Evolutionary conservation across 2,797 vertebrate species (phyloP).

Genomic region (Arnoldichthys spilopterus): DNA sequence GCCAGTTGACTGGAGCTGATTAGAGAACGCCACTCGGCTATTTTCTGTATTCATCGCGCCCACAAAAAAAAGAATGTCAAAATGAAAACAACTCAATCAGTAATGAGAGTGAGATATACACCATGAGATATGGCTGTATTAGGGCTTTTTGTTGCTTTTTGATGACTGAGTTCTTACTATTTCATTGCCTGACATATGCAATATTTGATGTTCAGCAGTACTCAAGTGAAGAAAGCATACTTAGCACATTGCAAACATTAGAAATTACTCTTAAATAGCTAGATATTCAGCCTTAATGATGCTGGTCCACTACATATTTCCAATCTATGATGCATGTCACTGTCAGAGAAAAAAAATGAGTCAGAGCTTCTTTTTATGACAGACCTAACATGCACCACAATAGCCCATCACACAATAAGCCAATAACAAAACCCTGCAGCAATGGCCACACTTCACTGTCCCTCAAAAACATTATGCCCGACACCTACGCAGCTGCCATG

Average conservation of each 20-base stretch:
- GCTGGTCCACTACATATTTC: not conserved
- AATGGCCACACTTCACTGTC: not conserved
- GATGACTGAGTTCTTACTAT: not conserved
- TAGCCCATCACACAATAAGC: not conserved
- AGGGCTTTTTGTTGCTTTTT: not conserved
- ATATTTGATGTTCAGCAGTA: no score
- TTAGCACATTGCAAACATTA: no score
- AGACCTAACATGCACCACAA: not conserved
- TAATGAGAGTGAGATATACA: constrained; percentile 54
- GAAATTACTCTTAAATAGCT: not conserved
- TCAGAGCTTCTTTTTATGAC: not conserved
- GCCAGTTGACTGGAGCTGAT: constrained; percentile 76
- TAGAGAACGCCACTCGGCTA: constrained; percentile 71
- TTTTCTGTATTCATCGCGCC: constrained; percentile 66
- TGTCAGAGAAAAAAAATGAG: not conserved
- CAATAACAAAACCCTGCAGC: not conserved
- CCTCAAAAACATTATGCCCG: not conserved
- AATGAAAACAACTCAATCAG: constrained; percentile 59
- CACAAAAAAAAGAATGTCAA: constrained; percentile 62
- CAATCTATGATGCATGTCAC: not conserved
- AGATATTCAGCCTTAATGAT: not conserved
- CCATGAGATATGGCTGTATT: constrained; percentile 46
- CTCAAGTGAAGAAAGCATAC: no score
- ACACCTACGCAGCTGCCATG: constrained; percentile 4
- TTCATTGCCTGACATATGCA: not conserved